phyloP scores from a whole-genome alignment of 1,140 invertebrate species.

The Agrypnia vestita region DNA sequence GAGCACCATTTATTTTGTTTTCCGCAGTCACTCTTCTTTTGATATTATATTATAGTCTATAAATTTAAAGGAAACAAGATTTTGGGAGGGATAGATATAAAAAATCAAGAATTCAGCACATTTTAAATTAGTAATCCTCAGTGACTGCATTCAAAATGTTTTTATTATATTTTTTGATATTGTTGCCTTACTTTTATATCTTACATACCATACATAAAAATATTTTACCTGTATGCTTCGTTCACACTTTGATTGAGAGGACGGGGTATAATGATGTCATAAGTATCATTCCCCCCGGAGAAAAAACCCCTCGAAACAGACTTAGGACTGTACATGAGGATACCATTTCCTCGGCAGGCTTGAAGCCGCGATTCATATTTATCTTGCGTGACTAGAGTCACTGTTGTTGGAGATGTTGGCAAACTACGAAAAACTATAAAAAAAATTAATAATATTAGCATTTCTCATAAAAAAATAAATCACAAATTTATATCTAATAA shows the following conservation, averaged over 20 bases:
- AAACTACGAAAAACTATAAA: constrained; percentile 47
- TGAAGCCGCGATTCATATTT: constrained; percentile 42
- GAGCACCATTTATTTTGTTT: no score
- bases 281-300: constrained; percentile 30
- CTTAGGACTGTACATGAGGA: constrained; percentile 48
- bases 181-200: no score
- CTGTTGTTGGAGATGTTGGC: constrained; percentile 34
- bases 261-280: constrained; percentile 35
- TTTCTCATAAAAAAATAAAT: neutral
- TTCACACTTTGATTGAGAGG: constrained; percentile 43
- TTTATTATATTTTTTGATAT: no score
- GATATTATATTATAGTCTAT: no score
- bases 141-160: no score
- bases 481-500: neutral
- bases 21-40: no score
- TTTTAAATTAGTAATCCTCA: no score
- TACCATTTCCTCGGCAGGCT: constrained; percentile 35
- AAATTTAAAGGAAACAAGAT: no score
- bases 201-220: no score
- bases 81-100: no score
- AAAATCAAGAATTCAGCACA: no score
- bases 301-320: constrained; percentile 36
- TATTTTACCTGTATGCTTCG: constrained; percentile 42
- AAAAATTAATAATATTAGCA: neutral
- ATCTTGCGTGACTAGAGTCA: constrained; percentile 28